Evolutionary conservation across 2,888 invertebrate species (phyloP), one percentile per base, ranked within the genome.

Genomic region (Parnassius glacialis): DNA sequence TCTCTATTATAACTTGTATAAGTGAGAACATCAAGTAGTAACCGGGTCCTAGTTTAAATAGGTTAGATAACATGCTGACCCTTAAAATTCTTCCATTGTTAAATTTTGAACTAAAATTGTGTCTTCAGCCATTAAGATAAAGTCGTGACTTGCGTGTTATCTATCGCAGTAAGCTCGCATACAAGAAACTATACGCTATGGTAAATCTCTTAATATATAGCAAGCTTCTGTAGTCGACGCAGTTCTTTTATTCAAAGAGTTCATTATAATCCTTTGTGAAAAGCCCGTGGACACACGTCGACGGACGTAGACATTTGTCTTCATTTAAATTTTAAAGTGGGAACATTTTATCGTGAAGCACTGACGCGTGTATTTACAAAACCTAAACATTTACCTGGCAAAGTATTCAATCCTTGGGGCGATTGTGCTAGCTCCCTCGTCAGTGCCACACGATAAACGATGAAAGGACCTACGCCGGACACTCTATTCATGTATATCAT

Each of bases 401-500:
- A 64, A 65, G 76, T 72, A 63, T 63, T 63, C 63, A 63, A 81
- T 85, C 71, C 70, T 65, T 65, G 70, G 70, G 66, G 64, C 78
- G 75, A 83, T 85, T 87, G 84, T 86, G 79, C 71, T 67, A 69
- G 75, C 74, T 76, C 83, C 77, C 76, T 78, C 81, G 78, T 67
- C 79, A 78, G 72, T 80, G 73, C 71, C 68, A 69, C 66, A 74
- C 81, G 84, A 83, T 85, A 85, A 83, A 80, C 84, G 78, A 73
- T 87, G 85, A 87, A 88, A 84, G 82, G 83, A 83, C 76, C 74
- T 70, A 74, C 73, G 71, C 82, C 79, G 88, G 89, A 87, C 88
- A 88, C 81, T 85, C 81, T 76, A 86, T 84, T 87, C 86, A 84
- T 83, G 84, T 81, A 80, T 83, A 83, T 82, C 83, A 85, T 81